A percentile compares a stretch with the other conserved stretches of the same genome.
These are phyloP conservation scores for Elgaria multicarinata DNA, from an alignment of 2,113 vertebrate species.

Conservation along the genomic window DNA sequence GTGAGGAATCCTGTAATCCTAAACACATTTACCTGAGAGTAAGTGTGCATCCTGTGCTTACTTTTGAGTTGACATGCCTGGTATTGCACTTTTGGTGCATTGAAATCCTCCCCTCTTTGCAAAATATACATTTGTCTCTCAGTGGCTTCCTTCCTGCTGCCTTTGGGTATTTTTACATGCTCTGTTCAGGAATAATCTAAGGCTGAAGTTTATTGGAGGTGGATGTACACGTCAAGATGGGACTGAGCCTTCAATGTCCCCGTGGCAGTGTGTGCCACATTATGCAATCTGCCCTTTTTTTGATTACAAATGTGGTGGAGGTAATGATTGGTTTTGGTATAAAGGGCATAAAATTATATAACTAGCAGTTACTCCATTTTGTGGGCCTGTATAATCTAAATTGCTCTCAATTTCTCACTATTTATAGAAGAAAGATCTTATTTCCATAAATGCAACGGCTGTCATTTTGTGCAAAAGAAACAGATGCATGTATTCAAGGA, in stretches of 20 bases:
- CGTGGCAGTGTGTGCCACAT: conserved; percentile 9
- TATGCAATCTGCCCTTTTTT: neutral
- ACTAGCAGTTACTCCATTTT: conserved; percentile 38
- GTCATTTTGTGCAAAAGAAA: conserved; percentile 53
- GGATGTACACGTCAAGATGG: neutral
- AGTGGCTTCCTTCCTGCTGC: conserved; percentile 8
- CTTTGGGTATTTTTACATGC: neutral
- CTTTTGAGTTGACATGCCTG: neutral
- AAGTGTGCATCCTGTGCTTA: too few species aligned
- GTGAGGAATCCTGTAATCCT: neutral
- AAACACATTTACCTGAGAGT: neutral
- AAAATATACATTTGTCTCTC: too few species aligned
- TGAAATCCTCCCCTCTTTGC: neutral
- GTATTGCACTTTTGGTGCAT: neutral
- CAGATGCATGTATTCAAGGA: neutral
- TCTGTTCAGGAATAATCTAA: conserved; percentile 15
- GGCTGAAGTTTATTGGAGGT: neutral
- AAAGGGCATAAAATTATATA: conserved; percentile 43
- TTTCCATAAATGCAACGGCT: conserved; percentile 51
- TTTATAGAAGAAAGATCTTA: conserved; percentile 63
- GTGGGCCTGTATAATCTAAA: conserved; percentile 48
- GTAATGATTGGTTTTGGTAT: conserved; percentile 26
- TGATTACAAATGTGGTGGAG: conserved; percentile 43
- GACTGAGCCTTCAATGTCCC: neutral
- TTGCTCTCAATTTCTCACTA: conserved; percentile 51